phyloP scores from a whole-genome alignment of 2,113 vertebrate species.

The Chlorodrepanis virens region DNA sequence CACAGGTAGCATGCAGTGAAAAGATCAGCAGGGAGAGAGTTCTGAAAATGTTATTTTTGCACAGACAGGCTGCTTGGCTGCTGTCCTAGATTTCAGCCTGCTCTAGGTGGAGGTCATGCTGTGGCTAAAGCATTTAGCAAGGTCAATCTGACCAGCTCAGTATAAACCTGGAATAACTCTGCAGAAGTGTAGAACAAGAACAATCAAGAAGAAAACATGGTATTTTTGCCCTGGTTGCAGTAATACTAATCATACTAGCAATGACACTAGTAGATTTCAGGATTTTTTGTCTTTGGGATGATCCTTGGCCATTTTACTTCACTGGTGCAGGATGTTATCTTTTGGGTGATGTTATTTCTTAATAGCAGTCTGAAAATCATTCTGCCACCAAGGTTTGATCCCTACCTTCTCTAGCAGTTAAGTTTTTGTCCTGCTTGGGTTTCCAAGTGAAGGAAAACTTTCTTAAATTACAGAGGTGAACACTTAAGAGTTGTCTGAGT shows the following conservation, averaged over 20 bases:
- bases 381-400: not conserved
- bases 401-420: not conserved
- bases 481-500: not conserved
- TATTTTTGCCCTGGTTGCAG: not conserved
- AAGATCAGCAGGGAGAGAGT: not conserved
- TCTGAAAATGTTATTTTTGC: constrained; percentile 11
- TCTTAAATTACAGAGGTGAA: not conserved
- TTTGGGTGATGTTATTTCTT: not conserved
- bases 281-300: not conserved
- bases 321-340: not conserved
- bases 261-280: not conserved
- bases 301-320: not conserved
- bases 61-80: not conserved
- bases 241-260: not conserved
- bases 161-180: not conserved
- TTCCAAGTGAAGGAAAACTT: not conserved
- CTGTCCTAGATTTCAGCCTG: constrained; percentile 1
- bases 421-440: not conserved
- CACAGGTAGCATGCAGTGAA: not conserved
- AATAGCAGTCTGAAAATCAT: not conserved
- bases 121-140: constrained; percentile 24
- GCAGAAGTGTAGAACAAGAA: not conserved
- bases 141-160: not conserved
- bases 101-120: not conserved
- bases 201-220: not conserved